A percentile compares a stretch with the other conserved stretches of the same genome.
Conservation (phyloP, 2,113 vertebrate species). For the Dascyllus trimaculatus region DNA sequence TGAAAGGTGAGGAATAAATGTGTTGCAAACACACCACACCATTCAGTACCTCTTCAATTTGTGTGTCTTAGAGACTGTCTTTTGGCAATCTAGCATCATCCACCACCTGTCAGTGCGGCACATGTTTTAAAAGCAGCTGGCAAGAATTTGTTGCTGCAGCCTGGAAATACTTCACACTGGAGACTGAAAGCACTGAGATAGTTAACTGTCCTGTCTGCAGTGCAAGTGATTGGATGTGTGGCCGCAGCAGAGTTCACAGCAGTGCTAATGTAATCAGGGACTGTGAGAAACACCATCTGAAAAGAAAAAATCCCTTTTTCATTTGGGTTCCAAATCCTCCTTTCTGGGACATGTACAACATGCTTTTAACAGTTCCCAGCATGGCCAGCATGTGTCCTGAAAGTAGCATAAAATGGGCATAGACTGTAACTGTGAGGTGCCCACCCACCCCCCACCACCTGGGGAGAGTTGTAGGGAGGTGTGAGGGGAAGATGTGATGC, state of each 20-base stretch:
- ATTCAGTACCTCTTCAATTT: background rate
- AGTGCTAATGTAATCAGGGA: background rate
- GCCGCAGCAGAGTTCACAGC: background rate
- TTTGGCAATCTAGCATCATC: background rate
- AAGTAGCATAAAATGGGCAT: background rate
- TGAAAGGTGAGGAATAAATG: constrained; percentile 77
- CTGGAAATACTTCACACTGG: constrained; percentile 4
- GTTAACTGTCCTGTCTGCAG: background rate
- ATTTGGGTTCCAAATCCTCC: background rate
- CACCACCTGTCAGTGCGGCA: background rate
- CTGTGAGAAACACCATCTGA: background rate
- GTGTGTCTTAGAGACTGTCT: background rate
- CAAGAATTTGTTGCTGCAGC: constrained; percentile 24
- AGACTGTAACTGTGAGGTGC: background rate
- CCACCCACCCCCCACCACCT: background rate
- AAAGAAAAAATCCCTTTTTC: background rate
- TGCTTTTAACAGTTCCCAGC: background rate
- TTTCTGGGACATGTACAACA: background rate
- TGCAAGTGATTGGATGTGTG: background rate
- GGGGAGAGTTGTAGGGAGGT: background rate
- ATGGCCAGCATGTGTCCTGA: background rate
- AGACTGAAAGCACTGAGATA: background rate
- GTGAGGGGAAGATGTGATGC: background rate
- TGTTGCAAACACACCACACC: background rate
- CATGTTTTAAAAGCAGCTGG: constrained; percentile 19